Evolutionary conservation across 2,888 invertebrate genomes (phyloP).

Genomic region (Cataglyphis livida): DNA sequence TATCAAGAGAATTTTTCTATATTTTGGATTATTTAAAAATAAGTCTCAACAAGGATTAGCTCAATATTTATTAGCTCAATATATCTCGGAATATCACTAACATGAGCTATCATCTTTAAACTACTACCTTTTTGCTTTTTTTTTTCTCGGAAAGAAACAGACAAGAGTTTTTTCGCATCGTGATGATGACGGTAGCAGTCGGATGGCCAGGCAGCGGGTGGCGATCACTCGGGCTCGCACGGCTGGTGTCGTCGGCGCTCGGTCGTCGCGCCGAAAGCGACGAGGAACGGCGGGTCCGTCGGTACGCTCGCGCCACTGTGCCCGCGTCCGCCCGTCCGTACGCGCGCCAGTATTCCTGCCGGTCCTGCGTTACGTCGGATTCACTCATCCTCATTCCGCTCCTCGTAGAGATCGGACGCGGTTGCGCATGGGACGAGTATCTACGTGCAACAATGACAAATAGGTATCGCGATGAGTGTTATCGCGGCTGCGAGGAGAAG

Average conservation of each 20-base stretch:
- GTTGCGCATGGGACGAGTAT: neutral
- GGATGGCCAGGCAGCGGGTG: slow-evolving; percentile 61
- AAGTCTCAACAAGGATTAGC: neutral
- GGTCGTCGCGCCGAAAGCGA: slow-evolving; percentile 59
- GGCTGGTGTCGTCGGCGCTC: slow-evolving; percentile 67
- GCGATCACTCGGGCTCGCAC: slow-evolving; percentile 72
- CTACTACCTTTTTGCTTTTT: neutral
- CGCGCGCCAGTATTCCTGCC: slow-evolving; percentile 37
- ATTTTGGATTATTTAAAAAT: neutral
- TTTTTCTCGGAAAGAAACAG: neutral
- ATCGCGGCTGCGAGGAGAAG: neutral
- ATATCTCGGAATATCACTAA: neutral
- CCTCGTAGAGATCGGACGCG: slow-evolving; percentile 35
- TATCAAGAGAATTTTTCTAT: neutral
- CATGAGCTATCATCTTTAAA: neutral
- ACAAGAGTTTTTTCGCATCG: slow-evolving; percentile 36
- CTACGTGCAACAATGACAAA: slow-evolving; percentile 15
- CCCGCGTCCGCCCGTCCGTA: slow-evolving; percentile 61
- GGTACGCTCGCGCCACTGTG: slow-evolving; percentile 64
- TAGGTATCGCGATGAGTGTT: slow-evolving; percentile 17
- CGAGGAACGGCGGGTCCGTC: slow-evolving; percentile 54
- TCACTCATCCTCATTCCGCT: slow-evolving; percentile 22
- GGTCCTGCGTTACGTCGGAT: neutral
- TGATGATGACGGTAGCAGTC: slow-evolving; percentile 48
- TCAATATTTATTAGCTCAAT: neutral